A percentile compares a stretch with the other conserved stretches of the same genome.
Evolutionary conservation across 2,888 invertebrate species (phyloP).

Genomic region (Chrysolina americana): DNA sequence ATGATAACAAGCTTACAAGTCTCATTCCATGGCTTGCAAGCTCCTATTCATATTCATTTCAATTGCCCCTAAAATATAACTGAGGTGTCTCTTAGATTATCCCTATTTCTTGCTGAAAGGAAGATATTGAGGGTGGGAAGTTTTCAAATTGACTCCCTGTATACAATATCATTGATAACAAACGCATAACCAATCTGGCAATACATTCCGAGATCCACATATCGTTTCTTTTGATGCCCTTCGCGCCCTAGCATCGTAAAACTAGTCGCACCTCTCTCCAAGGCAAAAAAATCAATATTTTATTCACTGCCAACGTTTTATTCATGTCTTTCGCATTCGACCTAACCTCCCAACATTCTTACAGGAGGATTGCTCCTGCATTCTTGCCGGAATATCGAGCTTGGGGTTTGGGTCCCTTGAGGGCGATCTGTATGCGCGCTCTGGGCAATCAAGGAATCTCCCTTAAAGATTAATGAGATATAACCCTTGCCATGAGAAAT

Average conservation of each 20-base stretch:
- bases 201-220: neutral
- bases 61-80: too few relatives aligned
- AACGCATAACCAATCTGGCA: neutral
- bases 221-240: neutral
- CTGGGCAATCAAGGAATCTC: neutral
- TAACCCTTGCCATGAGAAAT: neutral
- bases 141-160: too few relatives aligned
- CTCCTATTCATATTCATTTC: too few relatives aligned
- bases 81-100: too few relatives aligned
- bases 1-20: too few relatives aligned
- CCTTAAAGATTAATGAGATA: neutral
- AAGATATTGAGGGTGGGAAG: too few relatives aligned
- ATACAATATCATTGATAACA: too few relatives aligned
- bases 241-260: conserved; percentile 7
- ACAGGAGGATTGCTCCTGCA: too few relatives aligned
- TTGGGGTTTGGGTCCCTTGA: neutral
- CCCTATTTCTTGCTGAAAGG: too few relatives aligned
- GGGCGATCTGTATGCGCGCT: conserved; percentile 5
- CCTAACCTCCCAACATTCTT: conserved; percentile 12
- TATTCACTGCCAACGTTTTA: conserved; percentile 31
- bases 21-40: too few relatives aligned
- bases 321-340: conserved; percentile 5
- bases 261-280: conserved; percentile 32
- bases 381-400: conserved; percentile 29
- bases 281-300: conserved; percentile 35